These are phyloP conservation scores for Ladona fulva DNA, from an alignment of 1,140 invertebrate genomes.

Conservation along the genomic window DNA sequence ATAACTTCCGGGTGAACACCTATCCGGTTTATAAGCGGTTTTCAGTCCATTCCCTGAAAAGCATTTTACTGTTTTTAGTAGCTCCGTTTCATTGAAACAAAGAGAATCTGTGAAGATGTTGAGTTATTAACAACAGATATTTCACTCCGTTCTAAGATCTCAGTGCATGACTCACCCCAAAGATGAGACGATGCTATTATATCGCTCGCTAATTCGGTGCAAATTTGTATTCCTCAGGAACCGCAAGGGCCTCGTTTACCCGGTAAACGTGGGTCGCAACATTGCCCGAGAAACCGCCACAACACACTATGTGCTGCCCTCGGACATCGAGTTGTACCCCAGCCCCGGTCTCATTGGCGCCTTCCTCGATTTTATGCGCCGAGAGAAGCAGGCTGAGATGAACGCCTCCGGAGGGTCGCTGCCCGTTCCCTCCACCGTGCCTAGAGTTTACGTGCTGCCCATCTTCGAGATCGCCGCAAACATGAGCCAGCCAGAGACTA, in stretches of 20 bases:
- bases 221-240: too few species aligned
- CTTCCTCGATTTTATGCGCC: conserved; percentile 73
- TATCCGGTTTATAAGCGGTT: too few species aligned
- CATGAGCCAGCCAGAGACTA: conserved; percentile 58
- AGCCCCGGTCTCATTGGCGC: conserved; percentile 63
- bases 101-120: too few species aligned
- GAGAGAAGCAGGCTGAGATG: conserved; percentile 53
- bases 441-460: conserved; percentile 69
- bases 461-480: conserved; percentile 76
- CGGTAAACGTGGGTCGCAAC: conserved; percentile 80
- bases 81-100: too few species aligned
- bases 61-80: too few species aligned
- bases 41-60: too few species aligned
- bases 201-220: too few species aligned
- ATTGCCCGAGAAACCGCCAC: conserved; percentile 69
- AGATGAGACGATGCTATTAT: too few species aligned
- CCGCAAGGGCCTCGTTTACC: conserved; percentile 71
- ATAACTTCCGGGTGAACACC: too few species aligned
- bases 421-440: conserved; percentile 9
- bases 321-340: conserved; percentile 82
- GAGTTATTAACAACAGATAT: too few species aligned
- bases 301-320: conserved; percentile 75
- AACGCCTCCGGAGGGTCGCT: conserved; percentile 29
- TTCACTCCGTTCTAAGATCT: too few species aligned
- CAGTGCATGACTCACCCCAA: too few species aligned